Conservation (phyloP, 2,888 invertebrate genomes). For the Stratiomys singularior region DNA sequence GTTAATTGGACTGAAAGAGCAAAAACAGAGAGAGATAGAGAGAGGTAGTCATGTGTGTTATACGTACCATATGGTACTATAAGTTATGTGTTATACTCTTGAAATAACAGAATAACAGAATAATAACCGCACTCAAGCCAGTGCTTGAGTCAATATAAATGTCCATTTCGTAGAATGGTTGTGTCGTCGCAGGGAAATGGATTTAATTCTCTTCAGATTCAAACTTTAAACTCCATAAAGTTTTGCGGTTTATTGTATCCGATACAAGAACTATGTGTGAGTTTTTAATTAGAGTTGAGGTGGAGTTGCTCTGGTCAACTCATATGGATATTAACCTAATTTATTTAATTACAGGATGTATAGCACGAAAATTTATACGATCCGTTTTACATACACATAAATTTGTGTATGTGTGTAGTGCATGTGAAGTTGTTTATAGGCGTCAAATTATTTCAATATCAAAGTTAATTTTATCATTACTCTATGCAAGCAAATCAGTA, state of each 20-base stretch:
- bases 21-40: too few species aligned
- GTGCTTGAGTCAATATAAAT: conserved; percentile 20
- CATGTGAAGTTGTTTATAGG: too few species aligned
- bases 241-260: conserved; percentile 38
- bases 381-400: too few species aligned
- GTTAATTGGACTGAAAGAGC: neutral
- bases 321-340: conserved; percentile 33
- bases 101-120: conserved; percentile 36
- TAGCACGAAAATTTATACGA: conserved; percentile 38
- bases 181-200: neutral
- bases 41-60: neutral
- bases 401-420: too few species aligned
- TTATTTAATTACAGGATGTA: conserved; percentile 41
- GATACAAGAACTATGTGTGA: neutral
- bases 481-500: too few species aligned
- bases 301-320: conserved; percentile 10
- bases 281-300: conserved; percentile 11
- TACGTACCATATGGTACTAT: conserved; percentile 11
- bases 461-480: too few species aligned
- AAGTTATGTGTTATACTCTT: conserved; percentile 16
- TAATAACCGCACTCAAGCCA: conserved; percentile 16
- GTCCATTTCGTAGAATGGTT: conserved; percentile 19
- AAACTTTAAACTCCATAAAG: conserved; percentile 41
- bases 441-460: too few species aligned
- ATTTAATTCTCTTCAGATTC: conserved; percentile 28